Base-by-base conservation (phyloP, 1,140 invertebrate species). In the Scaptomyza montana region DNA sequence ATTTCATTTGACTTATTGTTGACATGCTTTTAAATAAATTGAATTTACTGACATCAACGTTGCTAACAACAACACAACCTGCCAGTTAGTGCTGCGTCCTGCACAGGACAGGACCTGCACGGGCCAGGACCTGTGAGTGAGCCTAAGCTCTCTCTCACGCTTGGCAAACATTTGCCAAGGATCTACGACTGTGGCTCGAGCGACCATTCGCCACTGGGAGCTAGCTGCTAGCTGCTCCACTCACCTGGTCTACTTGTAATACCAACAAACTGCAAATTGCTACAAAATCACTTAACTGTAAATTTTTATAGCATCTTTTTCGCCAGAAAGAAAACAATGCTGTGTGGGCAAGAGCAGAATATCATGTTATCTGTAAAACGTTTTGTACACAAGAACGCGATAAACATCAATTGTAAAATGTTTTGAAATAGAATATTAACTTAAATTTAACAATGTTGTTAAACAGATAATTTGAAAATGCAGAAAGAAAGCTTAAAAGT, bases 1-100 rank as follows among this genome's bases (percentile, higher is more conserved):
- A 74, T 77, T 77, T 77, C 75, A 80, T 77, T 80, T 80, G 77
- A 80, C 77, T 80, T 80, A 77, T 80, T 80, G 77, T 80, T 80
- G 75, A 80, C 77, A 80, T 60, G 77, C 77, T 80, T 80, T 80
- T 80, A 80, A 80, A 80, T 77, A 80, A 80, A 80, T 80, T 80
- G 77, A 80, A 80, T 80, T 74, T 74, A 77, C 74, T 66, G 77
- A 77, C 69, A 74, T 61, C 30, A 65, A 28, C 19, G 10, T 55
- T 45, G 50, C 55, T 45, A n/a, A 12, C 47, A 33, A 9, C 49
- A 25, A 28, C 16, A 54, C 49, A 30, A 47, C 59, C 70, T 65
- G 47, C 67, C 30, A 33, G 5, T 25, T 25, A 25, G 21, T 4
- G 2, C 21, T 25, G 21, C 21, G 21, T 33, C 30, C 69, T 54